phyloP scores from a whole-genome alignment of 2,113 vertebrate species.

The Anoplopoma fimbria region DNA sequence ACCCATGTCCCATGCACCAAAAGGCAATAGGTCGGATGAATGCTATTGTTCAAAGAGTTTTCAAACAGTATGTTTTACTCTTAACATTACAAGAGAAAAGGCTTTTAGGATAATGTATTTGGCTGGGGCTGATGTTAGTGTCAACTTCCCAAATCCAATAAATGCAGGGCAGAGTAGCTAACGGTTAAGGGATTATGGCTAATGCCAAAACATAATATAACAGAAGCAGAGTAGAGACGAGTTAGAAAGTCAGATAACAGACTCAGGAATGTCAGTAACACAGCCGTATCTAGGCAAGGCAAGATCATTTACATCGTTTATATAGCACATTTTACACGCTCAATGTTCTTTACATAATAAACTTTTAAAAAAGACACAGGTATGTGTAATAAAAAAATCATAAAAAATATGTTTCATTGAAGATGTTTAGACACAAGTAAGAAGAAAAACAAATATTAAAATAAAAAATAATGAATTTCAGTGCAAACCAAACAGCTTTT shows the following conservation, averaged over 20 bases:
- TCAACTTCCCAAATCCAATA: constrained; percentile 14
- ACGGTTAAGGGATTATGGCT: not conserved
- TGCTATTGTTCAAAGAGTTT: not conserved
- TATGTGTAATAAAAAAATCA: not conserved
- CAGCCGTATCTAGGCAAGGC: not conserved
- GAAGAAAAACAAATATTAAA: not conserved
- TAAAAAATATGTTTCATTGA: not conserved
- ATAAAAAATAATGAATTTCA: not conserved
- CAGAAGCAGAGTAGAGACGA: not conserved
- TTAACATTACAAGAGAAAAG: not conserved
- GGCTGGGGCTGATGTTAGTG: not conserved
- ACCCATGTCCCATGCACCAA: not conserved
- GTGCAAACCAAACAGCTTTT: not conserved
- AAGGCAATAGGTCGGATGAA: not conserved
- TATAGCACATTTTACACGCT: not conserved
- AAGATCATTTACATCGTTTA: not conserved
- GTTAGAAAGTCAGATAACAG: not conserved
- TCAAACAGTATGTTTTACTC: not conserved
- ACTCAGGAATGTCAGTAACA: not conserved
- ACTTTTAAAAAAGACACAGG: not conserved
- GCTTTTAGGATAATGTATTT: not conserved
- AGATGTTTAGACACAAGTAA: not conserved
- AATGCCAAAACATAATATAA: constrained; percentile 13
- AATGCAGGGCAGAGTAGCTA: not conserved
- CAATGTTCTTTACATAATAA: too few species aligned